Evolutionary conservation across 1,140 invertebrate species (phyloP), one percentile per base, ranked within the genome.

Genomic region (Forficula auricularia): DNA sequence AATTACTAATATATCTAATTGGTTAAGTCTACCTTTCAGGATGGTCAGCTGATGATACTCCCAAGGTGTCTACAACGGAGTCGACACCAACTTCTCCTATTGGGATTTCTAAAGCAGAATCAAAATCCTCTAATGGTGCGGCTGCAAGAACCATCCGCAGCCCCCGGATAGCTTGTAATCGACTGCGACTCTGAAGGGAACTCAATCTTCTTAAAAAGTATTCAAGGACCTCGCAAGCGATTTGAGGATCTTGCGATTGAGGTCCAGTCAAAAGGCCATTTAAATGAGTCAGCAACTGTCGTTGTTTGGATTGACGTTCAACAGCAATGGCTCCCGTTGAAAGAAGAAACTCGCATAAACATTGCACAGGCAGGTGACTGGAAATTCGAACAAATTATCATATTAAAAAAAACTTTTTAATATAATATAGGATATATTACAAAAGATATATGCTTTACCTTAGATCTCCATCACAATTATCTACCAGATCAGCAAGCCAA

Each of bases 401-500:
- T n/a, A n/a, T n/a, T n/a, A 32, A 35, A 34, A 18, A 19, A 20
- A 31, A 40, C 34, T 20, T 9, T 13, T 14, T 27, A 19, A 7
- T n/a, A 38, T 15, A 44, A 40, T 4, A 47, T 39, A 8, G 3
- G 22, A 15, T 19, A 30, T 10, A 37, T 14, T 18, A 40, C 16
- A 1, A n/a, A 36, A 49, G 38, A 61, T 56, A 48, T 52, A 57
- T 15, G 58, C 58, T 36, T 59, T 60, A 57, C 72, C 68, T 74
- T 2, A 79, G 66, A n/a, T 84, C 82, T 2, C 84, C 78, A 54
- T 92, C 87, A 51, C 82, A 87, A 48, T 82, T 88, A 49, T 91
- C 82, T 10, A 98, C 85, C 20, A 98, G 63, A 58, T 94, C 88
- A 10, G 89, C 87, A 30, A 98, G 65, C 91, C 91, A 97, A 3